phyloP scores from a whole-genome alignment of 2,797 vertebrate genomes.

The Cottoperca gobio region DNA sequence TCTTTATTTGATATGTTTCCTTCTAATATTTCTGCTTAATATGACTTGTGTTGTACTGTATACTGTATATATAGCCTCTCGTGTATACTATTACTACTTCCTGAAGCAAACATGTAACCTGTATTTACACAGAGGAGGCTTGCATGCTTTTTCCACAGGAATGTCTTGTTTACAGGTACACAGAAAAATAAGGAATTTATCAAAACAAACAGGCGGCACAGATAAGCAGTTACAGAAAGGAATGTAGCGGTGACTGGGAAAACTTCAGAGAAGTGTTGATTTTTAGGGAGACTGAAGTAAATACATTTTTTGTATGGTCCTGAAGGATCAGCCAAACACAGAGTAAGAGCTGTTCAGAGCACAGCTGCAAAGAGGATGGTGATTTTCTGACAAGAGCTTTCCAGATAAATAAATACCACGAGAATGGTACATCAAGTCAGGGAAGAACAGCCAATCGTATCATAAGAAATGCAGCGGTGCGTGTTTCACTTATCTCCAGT shows the following conservation, averaged over 20 bases:
- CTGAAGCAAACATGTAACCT: constrained; percentile 7
- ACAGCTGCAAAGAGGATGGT: background rate
- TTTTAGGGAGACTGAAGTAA: no score
- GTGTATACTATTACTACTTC: background rate
- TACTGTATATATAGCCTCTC: background rate
- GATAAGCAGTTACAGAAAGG: constrained; percentile 13
- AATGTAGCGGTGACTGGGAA: background rate
- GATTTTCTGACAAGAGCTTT: background rate
- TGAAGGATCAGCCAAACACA: background rate
- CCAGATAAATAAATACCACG: background rate
- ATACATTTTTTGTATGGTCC: background rate
- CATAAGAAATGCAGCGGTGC: background rate
- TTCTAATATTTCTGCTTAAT: background rate
- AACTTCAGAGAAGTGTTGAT: background rate
- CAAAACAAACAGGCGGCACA: constrained; percentile 6
- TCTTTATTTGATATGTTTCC: background rate
- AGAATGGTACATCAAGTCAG: background rate
- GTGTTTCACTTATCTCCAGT: background rate
- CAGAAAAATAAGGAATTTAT: constrained; percentile 18
- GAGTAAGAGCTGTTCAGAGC: background rate
- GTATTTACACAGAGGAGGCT: constrained; percentile 14
- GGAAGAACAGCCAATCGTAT: background rate
- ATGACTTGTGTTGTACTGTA: background rate
- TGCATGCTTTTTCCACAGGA: constrained; percentile 14
- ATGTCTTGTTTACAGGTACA: constrained; percentile 62